These are phyloP conservation scores for Marronus borbonicus DNA, from an alignment of 2,888 invertebrate species.

Conservation along the genomic window DNA sequence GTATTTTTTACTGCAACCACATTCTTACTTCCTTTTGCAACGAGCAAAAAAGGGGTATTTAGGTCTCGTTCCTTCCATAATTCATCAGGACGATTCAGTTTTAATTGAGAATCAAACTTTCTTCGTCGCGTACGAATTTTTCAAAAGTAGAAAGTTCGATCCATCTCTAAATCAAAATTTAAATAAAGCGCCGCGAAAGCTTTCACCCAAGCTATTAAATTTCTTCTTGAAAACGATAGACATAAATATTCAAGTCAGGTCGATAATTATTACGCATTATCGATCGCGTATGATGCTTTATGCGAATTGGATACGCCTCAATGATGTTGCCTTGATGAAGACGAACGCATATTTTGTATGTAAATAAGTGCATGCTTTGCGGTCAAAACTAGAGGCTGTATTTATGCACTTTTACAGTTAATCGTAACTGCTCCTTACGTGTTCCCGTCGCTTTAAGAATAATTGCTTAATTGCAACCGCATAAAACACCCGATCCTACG, in stretches of 20 bases:
- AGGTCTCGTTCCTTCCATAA: conserved; percentile 23
- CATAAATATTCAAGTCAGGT: conserved; percentile 21
- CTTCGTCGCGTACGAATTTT: conserved; percentile 5
- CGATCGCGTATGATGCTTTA: conserved; percentile 21
- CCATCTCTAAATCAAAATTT: conserved; percentile 36
- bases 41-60: conserved; percentile 2
- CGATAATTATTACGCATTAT: conserved; percentile 37
- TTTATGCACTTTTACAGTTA: conserved; percentile 18
- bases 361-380: conserved; percentile 1
- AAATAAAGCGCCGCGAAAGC: conserved; percentile 20
- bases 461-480: conserved; percentile 39
- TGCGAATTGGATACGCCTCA: conserved; percentile 26
- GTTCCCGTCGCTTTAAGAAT: neutral
- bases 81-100: conserved; percentile 19
- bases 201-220: conserved; percentile 27
- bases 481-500: conserved; percentile 14
- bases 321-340: conserved; percentile 37
- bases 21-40: conserved; percentile 6
- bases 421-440: conserved; percentile 23
- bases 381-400: conserved; percentile 25
- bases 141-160: conserved; percentile 2
- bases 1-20: neutral
- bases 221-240: conserved; percentile 33
- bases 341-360: conserved; percentile 30
- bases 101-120: conserved; percentile 28